A percentile compares a stretch with the other conserved stretches of the same genome.
Evolutionary conservation across 2,888 invertebrate genomes (phyloP).

Genomic region (Flexamia atlantica): DNA sequence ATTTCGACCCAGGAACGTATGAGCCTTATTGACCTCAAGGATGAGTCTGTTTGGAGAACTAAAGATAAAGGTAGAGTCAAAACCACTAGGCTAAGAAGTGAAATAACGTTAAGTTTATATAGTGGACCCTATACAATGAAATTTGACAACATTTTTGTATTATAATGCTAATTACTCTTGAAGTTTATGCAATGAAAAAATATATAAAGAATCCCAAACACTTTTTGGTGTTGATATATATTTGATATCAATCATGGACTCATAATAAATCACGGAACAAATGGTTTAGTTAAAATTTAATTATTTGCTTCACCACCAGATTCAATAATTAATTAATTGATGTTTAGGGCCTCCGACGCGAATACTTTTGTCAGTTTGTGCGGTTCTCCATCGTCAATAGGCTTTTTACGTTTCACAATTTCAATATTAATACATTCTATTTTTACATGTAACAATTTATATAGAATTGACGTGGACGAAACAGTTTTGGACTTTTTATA

Average conservation of each 20-base stretch:
- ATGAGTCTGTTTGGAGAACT: too few species aligned
- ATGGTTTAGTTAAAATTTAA: slow-evolving; percentile 50
- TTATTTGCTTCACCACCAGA: slow-evolving; percentile 44
- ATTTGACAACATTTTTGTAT: too few species aligned
- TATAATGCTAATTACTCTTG: too few species aligned
- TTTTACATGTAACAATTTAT: background rate
- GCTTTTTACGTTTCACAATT: slow-evolving; percentile 23
- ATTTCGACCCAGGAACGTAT: too few species aligned
- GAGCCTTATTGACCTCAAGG: too few species aligned
- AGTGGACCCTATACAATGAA: too few species aligned
- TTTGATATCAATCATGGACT: slow-evolving; percentile 13
- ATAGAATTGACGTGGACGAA: background rate
- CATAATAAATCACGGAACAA: slow-evolving; percentile 47
- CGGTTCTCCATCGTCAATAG: background rate
- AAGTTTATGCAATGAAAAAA: too few species aligned
- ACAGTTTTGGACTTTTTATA: background rate
- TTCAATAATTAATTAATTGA: slow-evolving; percentile 51
- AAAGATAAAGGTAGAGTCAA: too few species aligned
- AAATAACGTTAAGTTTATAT: too few species aligned
- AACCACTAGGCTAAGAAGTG: too few species aligned
- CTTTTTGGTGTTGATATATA: too few species aligned
- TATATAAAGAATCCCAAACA: too few species aligned
- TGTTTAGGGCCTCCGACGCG: slow-evolving; percentile 13
- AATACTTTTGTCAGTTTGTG: slow-evolving; percentile 37
- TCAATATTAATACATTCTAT: background rate